Conservation (phyloP, 53 echinoderm and acorn worm genomes). For the Henricia sp. region DNA sequence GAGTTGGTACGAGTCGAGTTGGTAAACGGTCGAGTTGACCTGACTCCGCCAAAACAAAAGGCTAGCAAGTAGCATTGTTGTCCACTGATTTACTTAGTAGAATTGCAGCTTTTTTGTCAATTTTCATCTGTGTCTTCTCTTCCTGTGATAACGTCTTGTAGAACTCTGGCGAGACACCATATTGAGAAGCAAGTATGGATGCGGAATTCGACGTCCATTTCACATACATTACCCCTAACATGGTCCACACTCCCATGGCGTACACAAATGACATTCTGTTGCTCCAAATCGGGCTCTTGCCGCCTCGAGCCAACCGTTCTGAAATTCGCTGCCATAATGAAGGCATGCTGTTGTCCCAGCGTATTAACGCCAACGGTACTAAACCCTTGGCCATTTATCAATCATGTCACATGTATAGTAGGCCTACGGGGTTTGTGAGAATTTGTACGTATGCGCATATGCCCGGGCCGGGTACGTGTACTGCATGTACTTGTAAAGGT, state of each 20-base stretch:
- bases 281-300: constrained; percentile 61
- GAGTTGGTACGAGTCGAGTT: too few relatives aligned
- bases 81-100: not conserved
- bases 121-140: constrained; percentile 20
- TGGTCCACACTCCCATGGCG: constrained; percentile 67
- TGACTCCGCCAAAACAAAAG: too few relatives aligned
- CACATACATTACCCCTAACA: constrained; percentile 56
- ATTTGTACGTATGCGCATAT: too few relatives aligned
- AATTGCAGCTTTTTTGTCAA: constrained; percentile 2
- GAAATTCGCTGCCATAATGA: constrained; percentile 10
- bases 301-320: constrained; percentile 6
- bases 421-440: too few relatives aligned
- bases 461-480: too few relatives aligned
- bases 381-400: too few relatives aligned
- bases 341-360: constrained; percentile 18
- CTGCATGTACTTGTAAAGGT: too few relatives aligned
- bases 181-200: not conserved
- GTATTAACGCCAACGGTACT: too few relatives aligned
- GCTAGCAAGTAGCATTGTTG: too few relatives aligned
- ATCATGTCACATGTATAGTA: too few relatives aligned
- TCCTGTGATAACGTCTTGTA: constrained; percentile 24
- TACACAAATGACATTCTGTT: constrained; percentile 51
- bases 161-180: not conserved
- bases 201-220: constrained; percentile 13
- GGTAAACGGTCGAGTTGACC: too few relatives aligned